Evolutionary conservation across 2,797 vertebrate species (phyloP), one percentile per base, ranked within the genome.

Genomic region (Chiroxiphia lanceolata): DNA sequence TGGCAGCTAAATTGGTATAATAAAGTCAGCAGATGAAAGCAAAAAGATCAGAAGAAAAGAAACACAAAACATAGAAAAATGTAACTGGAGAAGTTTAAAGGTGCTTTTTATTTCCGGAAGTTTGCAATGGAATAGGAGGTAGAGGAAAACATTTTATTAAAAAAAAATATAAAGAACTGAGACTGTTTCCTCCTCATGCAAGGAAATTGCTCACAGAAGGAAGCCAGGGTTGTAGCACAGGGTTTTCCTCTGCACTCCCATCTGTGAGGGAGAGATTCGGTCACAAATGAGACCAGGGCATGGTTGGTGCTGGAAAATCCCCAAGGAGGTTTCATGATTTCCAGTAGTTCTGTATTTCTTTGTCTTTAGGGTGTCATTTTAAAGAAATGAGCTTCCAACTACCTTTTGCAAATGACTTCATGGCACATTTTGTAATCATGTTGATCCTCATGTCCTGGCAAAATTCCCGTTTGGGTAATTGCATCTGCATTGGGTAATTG

Each of bases 1-100:
- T 84, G 89, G 75, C 71, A 87, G 83, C 80, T 87, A 86, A 92
- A 85, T 95, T 85, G 53, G 27, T 90, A 57, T 91, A 96, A 96
- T 96, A 94, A 95, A 95, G 76, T 61, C 75, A 82, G 85, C 59
- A 95, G 80, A 97, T 95, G 91, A 94, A 95, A 97, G 96, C 44
- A 78, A 79, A 96, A 95, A 95, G 91, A 96, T 96, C 96, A 97
- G 96, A 97, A 95, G 93, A 53, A 87, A 92, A 67, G 60, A 93
- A 97, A 81, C 63, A 74, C n/a, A 78, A 88, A 93, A 34, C 44
- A 50, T 4, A 88, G 89, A 77, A 94, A 97, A 96, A 94, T 65
- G 79, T 92, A 94, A 92, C 88, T 34, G 59, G 92, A 94, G 90
- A 83, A 75, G 59, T 93, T 91, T 89, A 79, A 96, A 89, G 0